Base-by-base conservation (phyloP, 2,888 invertebrate species). In the Cataglyphis rosenhaueri region DNA sequence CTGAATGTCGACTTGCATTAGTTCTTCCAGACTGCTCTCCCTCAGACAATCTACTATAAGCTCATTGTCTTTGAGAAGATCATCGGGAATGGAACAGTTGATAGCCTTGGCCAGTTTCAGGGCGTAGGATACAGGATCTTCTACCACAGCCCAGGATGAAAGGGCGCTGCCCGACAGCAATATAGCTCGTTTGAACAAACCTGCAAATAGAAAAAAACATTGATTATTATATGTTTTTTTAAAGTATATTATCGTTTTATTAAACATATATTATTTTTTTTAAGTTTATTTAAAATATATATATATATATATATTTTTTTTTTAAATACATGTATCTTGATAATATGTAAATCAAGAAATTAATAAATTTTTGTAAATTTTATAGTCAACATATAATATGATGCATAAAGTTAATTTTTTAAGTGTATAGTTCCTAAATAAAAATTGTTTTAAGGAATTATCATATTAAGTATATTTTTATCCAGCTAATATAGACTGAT, bases 81-180 rank as follows among this genome's bases (percentile, higher is more conserved):
- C 97, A 86, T 97, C 97, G 29, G 98, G 98, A 93, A 98, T 96
- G 9, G 97, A 96, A 92, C 98, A 98, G 94, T 98, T 98, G 91
- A 97, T 96, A 91, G 97, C 97, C 88, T 96, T 96, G 3, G 98
- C 98, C 91, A 98, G 94, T 94, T 97, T 97, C 15, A 98, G 95
- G 35, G 97, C 97, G 94, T 97, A 98, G 91, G 96, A 96, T 1
- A 97, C 97, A 0, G 97, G 98, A 94, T 98, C 98, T 92, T 98
- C 97, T 0, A 98, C 97, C 73, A 98, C 96, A 0, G 98, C 98
- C 98, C 98, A 98, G 0, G 98, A 98, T 55, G 97, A 97, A 74
- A 98, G 95, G 0, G 98, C 98, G 65, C 98, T 98, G 0, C 98
- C 98, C 0, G 98, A 98, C 92, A 98, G 95, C 52, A 98, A 96